Evolutionary conservation across 2,113 vertebrate genomes (phyloP).

Genomic region (Gambusia holbrooki): DNA sequence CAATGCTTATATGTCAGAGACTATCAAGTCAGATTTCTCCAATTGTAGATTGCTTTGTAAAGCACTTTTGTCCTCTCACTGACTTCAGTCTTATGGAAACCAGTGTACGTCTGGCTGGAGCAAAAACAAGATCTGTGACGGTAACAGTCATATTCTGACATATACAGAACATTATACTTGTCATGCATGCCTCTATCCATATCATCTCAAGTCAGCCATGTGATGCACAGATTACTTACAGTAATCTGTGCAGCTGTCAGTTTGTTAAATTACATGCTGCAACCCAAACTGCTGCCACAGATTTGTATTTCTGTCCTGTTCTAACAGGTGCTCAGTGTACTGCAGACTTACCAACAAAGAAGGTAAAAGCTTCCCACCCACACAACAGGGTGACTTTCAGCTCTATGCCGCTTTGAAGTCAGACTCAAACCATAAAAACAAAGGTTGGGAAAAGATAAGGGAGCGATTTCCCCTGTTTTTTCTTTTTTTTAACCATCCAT

Average conservation of each 20-base stretch:
- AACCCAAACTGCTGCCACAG: constrained; percentile 23
- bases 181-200: constrained; percentile 5
- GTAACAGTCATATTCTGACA: constrained; percentile 4
- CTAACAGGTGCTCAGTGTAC: constrained; percentile 56
- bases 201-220: not conserved
- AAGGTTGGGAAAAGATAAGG: constrained; percentile 63
- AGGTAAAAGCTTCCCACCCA: constrained; percentile 69
- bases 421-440: constrained; percentile 68
- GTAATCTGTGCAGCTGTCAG: not conserved
- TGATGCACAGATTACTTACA: constrained; percentile 10
- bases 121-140: not conserved
- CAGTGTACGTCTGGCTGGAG: not conserved
- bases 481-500: constrained; percentile 25
- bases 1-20: not conserved
- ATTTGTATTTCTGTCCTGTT: constrained; percentile 51
- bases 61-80: not conserved
- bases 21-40: not conserved
- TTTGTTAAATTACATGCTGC: constrained; percentile 29
- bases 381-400: constrained; percentile 67
- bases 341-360: constrained; percentile 55
- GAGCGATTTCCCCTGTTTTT: constrained; percentile 55
- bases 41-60: not conserved
- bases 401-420: constrained; percentile 67
- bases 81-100: not conserved
- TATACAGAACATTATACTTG: constrained; percentile 8